Base-by-base conservation (phyloP, 2,113 vertebrate genomes). In the Scomber scombrus region DNA sequence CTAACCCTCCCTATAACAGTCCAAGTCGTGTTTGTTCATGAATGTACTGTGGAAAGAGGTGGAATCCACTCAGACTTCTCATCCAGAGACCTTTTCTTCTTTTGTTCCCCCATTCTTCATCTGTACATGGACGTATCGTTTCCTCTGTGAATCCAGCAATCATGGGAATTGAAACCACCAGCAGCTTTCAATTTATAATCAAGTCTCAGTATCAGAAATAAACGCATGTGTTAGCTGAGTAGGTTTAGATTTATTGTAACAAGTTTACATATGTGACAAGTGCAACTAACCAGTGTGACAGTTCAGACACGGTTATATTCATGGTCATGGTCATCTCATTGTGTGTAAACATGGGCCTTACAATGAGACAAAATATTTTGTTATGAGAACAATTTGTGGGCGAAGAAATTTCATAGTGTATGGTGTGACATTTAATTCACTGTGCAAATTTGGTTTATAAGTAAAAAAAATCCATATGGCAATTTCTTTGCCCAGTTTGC, bases 71-170 rank as follows among this genome's bases (percentile, higher is more conserved):
- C 68, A 80, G 73, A 85, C 72, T 78, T 92, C 55, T 85, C 64
- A 34, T 85, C 80, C 72, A 7, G 75, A 81, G 40, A 60, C 50
- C 43, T 84, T 79, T 78, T 90, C 90, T 91, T 89, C 86, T 77
- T 88, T 78, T 91, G 82, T 87, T 87, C 85, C 54, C 80, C 81
- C 63, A 56, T 88, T 91, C 90, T 90, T 91, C 90, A 85, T 84
- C 84, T 72, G 80, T 63, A 65, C 74, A 83, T 62, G 63, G 82
- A 66, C 3, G 19, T 31, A 68, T 73, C 57, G 52, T 81, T 88
- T 91, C 88, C 86, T 89, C 75, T 78, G 90, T 77, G 73, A 89
- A 90, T 85, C 88, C 92, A 90, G 87, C 81, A 88, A 82, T 81
- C 78, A 76, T 67, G 49, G 73, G 80, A 79, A 81, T 82, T 88